phyloP scores from a whole-genome alignment of 35 echinoderm and acorn worm species.

The Holothuria glaberrima region DNA sequence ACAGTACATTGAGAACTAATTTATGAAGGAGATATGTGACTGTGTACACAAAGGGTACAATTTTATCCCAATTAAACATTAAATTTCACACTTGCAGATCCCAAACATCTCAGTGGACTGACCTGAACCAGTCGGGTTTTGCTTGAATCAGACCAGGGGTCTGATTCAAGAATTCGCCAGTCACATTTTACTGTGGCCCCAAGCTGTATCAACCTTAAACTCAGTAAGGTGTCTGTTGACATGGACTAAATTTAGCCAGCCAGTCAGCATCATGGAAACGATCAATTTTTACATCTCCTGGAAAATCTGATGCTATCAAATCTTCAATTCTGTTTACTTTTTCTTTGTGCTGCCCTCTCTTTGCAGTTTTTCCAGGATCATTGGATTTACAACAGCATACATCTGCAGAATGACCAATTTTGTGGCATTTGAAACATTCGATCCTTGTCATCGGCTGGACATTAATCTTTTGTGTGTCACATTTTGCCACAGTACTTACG shows the following conservation, averaged over 20 bases:
- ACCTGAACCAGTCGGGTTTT: background rate
- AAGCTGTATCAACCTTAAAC: conserved; percentile 46
- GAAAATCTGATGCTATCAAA: conserved; percentile 34
- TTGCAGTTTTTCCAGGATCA: background rate
- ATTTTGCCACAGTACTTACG: background rate
- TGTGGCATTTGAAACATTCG: conserved; percentile 36
- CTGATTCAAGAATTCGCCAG: background rate
- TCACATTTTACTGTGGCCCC: conserved; percentile 40
- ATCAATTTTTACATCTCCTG: conserved; percentile 13
- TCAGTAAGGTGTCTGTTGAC: background rate
- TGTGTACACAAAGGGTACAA: too few relatives aligned
- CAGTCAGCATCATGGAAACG: conserved; percentile 15
- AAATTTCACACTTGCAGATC: background rate
- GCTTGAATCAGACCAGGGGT: background rate
- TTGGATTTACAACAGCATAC: background rate
- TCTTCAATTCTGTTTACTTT: background rate
- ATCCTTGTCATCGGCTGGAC: background rate
- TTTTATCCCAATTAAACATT: too few relatives aligned
- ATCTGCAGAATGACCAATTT: background rate
- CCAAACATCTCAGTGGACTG: background rate
- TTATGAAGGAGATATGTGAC: too few relatives aligned
- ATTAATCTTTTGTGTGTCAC: conserved; percentile 4
- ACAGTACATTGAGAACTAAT: too few relatives aligned
- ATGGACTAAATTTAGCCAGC: background rate
- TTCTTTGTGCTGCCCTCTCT: background rate